A percentile compares a stretch with the other conserved stretches of the same genome.
phyloP scores from a whole-genome alignment of 2,797 vertebrate genomes.

The Chaenodraco wilsoni region DNA sequence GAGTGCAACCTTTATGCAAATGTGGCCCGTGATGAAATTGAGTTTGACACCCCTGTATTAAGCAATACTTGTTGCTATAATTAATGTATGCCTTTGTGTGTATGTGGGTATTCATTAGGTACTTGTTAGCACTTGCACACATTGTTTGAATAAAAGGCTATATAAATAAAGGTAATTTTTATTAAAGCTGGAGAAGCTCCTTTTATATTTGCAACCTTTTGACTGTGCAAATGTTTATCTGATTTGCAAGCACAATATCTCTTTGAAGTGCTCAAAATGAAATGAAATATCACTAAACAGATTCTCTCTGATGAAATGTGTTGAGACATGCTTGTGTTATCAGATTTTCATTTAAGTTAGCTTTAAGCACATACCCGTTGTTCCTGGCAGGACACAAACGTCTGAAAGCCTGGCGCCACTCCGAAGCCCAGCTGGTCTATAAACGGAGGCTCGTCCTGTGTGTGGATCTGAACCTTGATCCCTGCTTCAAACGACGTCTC shows the following conservation, averaged over 20 bases:
- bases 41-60: too few relatives aligned
- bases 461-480: conserved; percentile 99
- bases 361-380: conserved; percentile 88
- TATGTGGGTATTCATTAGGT: too few relatives aligned
- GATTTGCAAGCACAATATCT: conserved; percentile 2
- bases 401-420: conserved; percentile 97
- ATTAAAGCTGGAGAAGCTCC: background rate
- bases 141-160: too few relatives aligned
- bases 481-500: conserved; percentile 98
- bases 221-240: background rate
- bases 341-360: conserved; percentile 5
- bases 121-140: too few relatives aligned
- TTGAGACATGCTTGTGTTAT: background rate
- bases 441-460: conserved; percentile 96
- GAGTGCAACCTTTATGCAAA: too few relatives aligned
- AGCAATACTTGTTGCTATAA: too few relatives aligned
- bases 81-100: too few relatives aligned
- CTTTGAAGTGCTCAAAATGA: background rate
- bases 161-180: background rate
- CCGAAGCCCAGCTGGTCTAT: conserved; percentile 99
- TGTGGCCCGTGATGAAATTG: too few relatives aligned
- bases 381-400: conserved; percentile 98
- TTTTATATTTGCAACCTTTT: conserved; percentile 11
- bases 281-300: background rate
- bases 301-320: conserved; percentile 4